Evolutionary conservation across 2,113 vertebrate genomes (phyloP).

Genomic region (Hipposideros armiger): DNA sequence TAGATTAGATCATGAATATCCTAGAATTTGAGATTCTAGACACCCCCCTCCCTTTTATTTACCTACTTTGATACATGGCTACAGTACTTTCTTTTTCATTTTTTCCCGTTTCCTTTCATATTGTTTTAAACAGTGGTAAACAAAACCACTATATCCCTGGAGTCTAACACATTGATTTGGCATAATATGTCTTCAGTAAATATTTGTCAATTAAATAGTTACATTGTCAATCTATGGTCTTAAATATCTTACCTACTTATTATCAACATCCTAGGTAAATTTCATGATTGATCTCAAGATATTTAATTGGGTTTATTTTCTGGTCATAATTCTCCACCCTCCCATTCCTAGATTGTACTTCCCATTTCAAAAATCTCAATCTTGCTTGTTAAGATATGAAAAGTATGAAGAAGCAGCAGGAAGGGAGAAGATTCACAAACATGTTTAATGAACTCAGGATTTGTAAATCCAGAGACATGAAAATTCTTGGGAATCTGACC

Average conservation of each 20-base stretch:
- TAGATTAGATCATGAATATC: neutral
- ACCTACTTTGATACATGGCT: neutral
- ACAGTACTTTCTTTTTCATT: neutral
- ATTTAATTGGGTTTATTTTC: neutral
- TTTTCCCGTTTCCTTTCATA: neutral
- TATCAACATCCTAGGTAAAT: constrained; percentile 54
- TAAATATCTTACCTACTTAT: constrained; percentile 58
- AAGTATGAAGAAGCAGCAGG: neutral
- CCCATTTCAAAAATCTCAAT: neutral
- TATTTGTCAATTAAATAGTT: constrained; percentile 64
- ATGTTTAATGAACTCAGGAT: neutral
- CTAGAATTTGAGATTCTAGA: neutral
- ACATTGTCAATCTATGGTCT: constrained; percentile 22
- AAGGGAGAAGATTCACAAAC: neutral
- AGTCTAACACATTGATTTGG: neutral
- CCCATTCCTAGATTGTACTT: neutral
- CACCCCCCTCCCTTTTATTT: neutral
- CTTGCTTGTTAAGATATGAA: neutral
- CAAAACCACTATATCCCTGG: neutral
- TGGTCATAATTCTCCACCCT: neutral
- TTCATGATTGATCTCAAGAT: constrained; percentile 55
- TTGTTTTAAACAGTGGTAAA: neutral
- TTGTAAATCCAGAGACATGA: neutral
- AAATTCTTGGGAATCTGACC: neutral
- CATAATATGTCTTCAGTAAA: constrained; percentile 38